Base-by-base conservation (phyloP, 1,140 invertebrate genomes). In the Solen grandis region DNA sequence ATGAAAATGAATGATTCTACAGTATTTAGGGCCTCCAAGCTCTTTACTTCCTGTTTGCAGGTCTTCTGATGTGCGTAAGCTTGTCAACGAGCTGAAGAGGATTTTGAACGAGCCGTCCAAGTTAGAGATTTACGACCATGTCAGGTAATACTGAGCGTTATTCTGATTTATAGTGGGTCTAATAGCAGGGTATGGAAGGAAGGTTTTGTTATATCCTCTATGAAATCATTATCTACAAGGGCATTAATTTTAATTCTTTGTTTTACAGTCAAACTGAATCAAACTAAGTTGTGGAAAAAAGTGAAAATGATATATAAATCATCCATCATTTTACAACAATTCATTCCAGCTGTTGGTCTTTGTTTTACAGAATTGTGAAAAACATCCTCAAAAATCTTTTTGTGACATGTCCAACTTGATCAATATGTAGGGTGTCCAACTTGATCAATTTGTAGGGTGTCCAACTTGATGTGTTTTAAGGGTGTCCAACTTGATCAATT, bases 51-150 rank as follows among this genome's bases (percentile, higher is more conserved):
- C 25, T 50, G 31, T 33, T 78, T 73, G n/a, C 57, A 91, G 90
- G 33, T 66, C 78, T 2, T 68, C 85, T n/a, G 87, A 90, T 41
- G 76, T 91, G 10, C 57, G 75, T 27, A 72, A 50, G n/a, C 66
- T 91, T 36, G 66, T 91, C 59, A 54, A 59, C 8, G 86, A 89
- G 19, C 70, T 91, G 63, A 85, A 84, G 41, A 52, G 68, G 27
- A 65, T 90, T 0, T 75, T 91, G 19, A 86, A 91, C 84, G 88
- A 89, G 29, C 90, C 90, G 33, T 55, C 65, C 2, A 90, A 87
- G 78, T 70, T 91, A 50, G 86, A 89, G 35, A 83, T 91, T 13
- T 91, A 84, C 84, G 90, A 91, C n/a, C 77, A 83, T 75, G 85
- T 91, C 60, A 89, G 90, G 90, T 90, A 69, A 80, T 70, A n/a